phyloP scores from a whole-genome alignment of 1,140 invertebrate genomes.

The Cyphomyrmex costatus region DNA sequence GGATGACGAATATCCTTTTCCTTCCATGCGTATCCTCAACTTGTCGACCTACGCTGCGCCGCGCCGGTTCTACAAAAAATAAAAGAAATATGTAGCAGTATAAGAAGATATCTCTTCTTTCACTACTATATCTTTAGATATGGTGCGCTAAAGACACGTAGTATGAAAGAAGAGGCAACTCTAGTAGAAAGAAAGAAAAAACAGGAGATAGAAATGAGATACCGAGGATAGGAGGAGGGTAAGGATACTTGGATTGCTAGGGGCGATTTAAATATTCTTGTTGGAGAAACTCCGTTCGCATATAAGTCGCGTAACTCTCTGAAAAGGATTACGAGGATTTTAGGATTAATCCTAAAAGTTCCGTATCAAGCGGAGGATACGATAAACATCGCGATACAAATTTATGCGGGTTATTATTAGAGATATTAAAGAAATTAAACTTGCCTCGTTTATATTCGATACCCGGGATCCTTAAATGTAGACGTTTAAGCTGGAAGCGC shows the following conservation, averaged over 20 bases:
- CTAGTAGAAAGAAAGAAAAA: constrained; percentile 2
- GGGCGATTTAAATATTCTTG: constrained; percentile 38
- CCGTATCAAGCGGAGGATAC: constrained; percentile 17
- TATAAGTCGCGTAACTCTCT: constrained; percentile 48
- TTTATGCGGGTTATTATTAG: constrained; percentile 30
- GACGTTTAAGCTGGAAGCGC: background rate
- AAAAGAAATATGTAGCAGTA: constrained; percentile 63
- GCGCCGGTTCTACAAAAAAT: constrained; percentile 44
- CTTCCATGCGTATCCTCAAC: constrained; percentile 37
- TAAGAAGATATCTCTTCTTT: background rate
- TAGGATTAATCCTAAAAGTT: constrained; percentile 55
- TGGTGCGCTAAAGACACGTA: background rate
- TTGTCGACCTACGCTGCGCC: constrained; percentile 32
- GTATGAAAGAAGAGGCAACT: background rate
- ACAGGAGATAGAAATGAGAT: constrained; percentile 46
- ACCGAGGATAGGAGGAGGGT: constrained; percentile 28
- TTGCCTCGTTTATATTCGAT: constrained; percentile 39
- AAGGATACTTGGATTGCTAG: constrained; percentile 23
- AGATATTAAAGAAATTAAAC: constrained; percentile 35
- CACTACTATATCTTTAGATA: constrained; percentile 29
- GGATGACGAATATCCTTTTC: constrained; percentile 51
- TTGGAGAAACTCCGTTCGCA: constrained; percentile 45
- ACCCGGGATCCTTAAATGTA: background rate
- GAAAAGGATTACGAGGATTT: constrained; percentile 51
- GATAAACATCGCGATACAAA: constrained; percentile 39